Evolutionary conservation across 2,797 vertebrate genomes (phyloP), one percentile per base, ranked within the genome.

Genomic region (Masticophis lateralis): DNA sequence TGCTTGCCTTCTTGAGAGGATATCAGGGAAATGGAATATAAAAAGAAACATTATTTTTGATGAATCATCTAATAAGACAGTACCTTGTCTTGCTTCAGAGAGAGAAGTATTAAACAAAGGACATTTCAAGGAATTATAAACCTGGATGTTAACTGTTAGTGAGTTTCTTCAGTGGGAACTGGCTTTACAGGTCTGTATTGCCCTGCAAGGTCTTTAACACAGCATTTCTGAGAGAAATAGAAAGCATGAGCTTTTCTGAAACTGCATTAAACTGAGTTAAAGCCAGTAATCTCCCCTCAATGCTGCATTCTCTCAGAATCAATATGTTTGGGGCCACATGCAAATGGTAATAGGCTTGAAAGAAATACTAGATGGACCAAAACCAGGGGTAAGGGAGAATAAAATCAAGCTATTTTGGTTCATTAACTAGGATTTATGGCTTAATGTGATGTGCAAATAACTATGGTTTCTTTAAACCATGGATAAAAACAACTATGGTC

Each of bases 71-170:
- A 69, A n/a, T 0, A 0, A 94, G 2, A 61, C 59, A 74, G 37
- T 43, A 32, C 32, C 94, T 93, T 11, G 74, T 69, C 83, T 89
- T 88, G 91, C 86, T 94, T 74, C 32, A 32, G 18, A 66, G 2
- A 25, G 95, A 94, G 37, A 92, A 87, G 37, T 0, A 91, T 89
- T 61, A 95, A 95, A 60, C 18, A 95, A 55, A 93, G 1, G 79
- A 57, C 32, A 83, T 87, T 92, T 37, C 22, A 89, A 53, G 87
- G 37, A 92, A 86, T 37, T 89, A 94, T 55, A 25, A n/a, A 22
- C 43, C 28, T 60, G 60, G n/a, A 16, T 92, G 22, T 47, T 92
- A 47, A 59, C 25, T 63, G 28, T 32, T 51, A 91, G 47, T 14
- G 16, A 25, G 61, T 87, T 87, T 53, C 12, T 32, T 16, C 86